Conservation (phyloP, 2,113 vertebrate species). For the Haplotaxodon microlepis region DNA sequence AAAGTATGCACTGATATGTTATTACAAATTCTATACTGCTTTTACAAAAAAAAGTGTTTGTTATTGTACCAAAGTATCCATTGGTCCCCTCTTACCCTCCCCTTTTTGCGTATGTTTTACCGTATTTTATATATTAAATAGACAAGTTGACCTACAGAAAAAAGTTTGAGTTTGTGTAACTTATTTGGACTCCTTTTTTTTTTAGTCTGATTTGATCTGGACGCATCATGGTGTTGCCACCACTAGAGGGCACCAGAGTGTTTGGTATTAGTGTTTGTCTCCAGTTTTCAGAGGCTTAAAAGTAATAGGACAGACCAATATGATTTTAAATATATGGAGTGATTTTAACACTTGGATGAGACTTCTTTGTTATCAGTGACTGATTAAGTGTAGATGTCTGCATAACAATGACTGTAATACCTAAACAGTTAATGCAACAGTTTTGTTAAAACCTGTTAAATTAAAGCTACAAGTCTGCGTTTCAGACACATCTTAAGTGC, state of each 20-base stretch:
- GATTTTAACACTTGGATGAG: fast-evolving
- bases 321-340: background rate
- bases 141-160: slow-evolving; percentile 76
- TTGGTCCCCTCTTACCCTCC: slow-evolving; percentile 77
- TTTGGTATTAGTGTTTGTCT: background rate
- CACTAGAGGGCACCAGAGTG: slow-evolving; percentile 11
- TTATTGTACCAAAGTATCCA: slow-evolving; percentile 91
- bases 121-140: slow-evolving; percentile 86
- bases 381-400: background rate
- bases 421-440: background rate
- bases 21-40: slow-evolving; percentile 89
- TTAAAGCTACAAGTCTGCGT: background rate
- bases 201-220: background rate
- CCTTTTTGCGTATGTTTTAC: slow-evolving; percentile 79
- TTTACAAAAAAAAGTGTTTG: slow-evolving; percentile 88
- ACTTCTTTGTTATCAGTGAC: background rate
- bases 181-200: background rate
- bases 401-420: background rate
- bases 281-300: background rate
- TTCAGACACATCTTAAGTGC: background rate
- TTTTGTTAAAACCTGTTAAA: background rate
- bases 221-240: background rate
- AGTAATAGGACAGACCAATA: background rate
- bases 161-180: slow-evolving; percentile 26
- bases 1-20: slow-evolving; percentile 96